Base-by-base conservation (phyloP, 2,888 invertebrate genomes). In the Nineta flava region DNA sequence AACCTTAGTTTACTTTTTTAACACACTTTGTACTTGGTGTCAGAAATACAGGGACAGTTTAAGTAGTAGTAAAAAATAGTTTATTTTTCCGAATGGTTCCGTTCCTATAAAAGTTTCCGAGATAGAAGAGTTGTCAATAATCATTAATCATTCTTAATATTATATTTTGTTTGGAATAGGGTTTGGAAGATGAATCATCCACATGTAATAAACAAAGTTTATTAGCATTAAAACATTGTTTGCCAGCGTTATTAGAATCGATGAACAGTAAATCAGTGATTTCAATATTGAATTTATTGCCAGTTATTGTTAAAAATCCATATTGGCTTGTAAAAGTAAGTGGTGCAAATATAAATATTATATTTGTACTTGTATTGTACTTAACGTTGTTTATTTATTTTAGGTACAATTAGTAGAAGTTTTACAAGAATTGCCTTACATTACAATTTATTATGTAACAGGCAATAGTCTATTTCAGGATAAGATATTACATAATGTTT, bases 311-410 rank as follows among this genome's bases (percentile, higher is more conserved):
- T 50, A 69, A 71, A 41, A 87, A 87, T 64, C 77, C 81, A 0
- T 92, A 92, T 65, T 92, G 91, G 85, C 70, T 92, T 47, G 83
- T 91, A 45, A 84, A 84, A 70, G 83, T 88, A 55, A 69, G 71
- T 55, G 69, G 71, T 55, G 69, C 46, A 63, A 61, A 54, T 53
- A 71, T 34, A 17, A 50, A 32, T 40, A 35, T 50, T 41, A 41
- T 12, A 41, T 42, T 46, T 40, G 35, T n/a, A n/a, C n/a, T n/a
- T n/a, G n/a, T n/a, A n/a, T n/a, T n/a, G n/a, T n/a, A n/a, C n/a
- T n/a, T n/a, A 35, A 31, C n/a, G 2, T 26, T 15, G 15, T 16
- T n/a, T 34, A 19, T 32, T 15, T 52, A 47, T 61, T 65, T 31
- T 60, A 79, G 77, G 77, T 77, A 5, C 79, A 81, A 62, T 62